A percentile compares a stretch with the other conserved stretches of the same genome.
phyloP scores from a whole-genome alignment of 2,888 invertebrate species.

The Calameuta filiformis region DNA sequence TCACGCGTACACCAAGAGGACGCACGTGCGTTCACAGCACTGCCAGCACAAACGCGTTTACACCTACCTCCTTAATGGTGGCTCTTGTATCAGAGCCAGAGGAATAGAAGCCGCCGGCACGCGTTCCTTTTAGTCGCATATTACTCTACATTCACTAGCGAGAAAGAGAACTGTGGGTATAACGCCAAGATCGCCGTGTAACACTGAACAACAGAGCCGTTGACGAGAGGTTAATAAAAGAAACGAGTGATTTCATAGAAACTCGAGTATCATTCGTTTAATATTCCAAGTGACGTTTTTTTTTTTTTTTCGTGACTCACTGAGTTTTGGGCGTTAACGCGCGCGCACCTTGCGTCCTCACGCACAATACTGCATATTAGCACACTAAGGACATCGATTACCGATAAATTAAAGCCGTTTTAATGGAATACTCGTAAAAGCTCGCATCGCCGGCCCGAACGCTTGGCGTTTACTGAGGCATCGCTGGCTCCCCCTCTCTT shows the following conservation, averaged over 20 bases:
- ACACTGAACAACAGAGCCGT: background rate
- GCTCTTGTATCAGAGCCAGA: background rate
- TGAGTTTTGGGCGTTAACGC: background rate
- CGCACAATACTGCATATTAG: background rate
- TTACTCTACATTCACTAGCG: background rate
- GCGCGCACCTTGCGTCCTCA: background rate
- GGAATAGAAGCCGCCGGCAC: background rate
- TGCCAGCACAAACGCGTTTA: background rate
- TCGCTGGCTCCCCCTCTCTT: constrained; percentile 21
- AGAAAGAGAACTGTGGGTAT: background rate
- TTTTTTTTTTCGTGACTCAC: background rate
- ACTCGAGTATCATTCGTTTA: background rate
- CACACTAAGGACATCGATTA: background rate
- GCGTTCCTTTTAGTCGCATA: background rate
- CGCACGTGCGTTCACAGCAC: background rate
- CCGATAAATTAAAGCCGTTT: constrained; percentile 4
- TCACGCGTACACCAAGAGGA: constrained; percentile 12
- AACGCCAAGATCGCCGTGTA: background rate
- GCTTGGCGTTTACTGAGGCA: constrained; percentile 53
- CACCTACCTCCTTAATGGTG: background rate
- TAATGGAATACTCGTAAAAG: constrained; percentile 9
- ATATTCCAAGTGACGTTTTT: background rate
- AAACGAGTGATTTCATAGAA: background rate
- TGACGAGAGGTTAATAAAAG: background rate
- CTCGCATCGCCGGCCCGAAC: constrained; percentile 41